Evolutionary conservation across 2,113 vertebrate genomes (phyloP).

Genomic region (Erythrocercus mccallii): DNA sequence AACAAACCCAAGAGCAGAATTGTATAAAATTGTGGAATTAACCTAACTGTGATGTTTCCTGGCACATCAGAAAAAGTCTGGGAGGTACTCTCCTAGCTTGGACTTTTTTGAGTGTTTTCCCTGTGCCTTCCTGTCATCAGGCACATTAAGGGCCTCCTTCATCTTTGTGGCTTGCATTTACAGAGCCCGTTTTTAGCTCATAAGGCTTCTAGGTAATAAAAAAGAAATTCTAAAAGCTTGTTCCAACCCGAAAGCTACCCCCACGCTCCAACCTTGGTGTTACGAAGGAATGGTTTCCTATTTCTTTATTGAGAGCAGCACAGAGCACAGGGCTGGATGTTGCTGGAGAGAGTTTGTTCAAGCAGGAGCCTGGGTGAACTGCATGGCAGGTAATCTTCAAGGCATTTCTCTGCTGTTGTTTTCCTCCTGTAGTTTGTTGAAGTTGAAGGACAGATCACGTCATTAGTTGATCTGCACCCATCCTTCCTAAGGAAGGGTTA

Average conservation of each 20-base stretch:
- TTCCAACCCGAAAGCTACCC: not conserved
- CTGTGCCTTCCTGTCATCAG: not conserved
- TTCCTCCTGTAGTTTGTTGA: slow-evolving; percentile 87
- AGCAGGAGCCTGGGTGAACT: not conserved
- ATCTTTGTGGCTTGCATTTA: not conserved
- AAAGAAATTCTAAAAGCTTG: not conserved
- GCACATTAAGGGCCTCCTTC: not conserved
- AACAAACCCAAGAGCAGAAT: not conserved
- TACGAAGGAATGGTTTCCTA: not conserved
- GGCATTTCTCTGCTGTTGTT: not conserved
- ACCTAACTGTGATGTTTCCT: not conserved
- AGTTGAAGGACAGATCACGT: slow-evolving; percentile 99
- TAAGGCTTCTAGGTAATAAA: not conserved
- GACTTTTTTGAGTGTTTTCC: not conserved
- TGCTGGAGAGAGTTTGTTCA: not conserved
- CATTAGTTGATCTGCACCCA: slow-evolving; percentile 97
- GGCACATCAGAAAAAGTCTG: not conserved
- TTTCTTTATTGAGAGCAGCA: not conserved
- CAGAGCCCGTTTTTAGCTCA: not conserved
- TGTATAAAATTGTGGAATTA: not conserved
- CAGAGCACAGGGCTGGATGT: not conserved
- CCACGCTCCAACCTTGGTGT: rapidly evolving
- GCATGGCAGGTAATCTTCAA: not conserved
- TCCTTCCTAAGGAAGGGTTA: slow-evolving; percentile 98
- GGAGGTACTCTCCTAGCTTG: not conserved